Evolutionary conservation across 2,113 vertebrate genomes (phyloP), one percentile per base, ranked within the genome.

Genomic region (Prinia subflava): DNA sequence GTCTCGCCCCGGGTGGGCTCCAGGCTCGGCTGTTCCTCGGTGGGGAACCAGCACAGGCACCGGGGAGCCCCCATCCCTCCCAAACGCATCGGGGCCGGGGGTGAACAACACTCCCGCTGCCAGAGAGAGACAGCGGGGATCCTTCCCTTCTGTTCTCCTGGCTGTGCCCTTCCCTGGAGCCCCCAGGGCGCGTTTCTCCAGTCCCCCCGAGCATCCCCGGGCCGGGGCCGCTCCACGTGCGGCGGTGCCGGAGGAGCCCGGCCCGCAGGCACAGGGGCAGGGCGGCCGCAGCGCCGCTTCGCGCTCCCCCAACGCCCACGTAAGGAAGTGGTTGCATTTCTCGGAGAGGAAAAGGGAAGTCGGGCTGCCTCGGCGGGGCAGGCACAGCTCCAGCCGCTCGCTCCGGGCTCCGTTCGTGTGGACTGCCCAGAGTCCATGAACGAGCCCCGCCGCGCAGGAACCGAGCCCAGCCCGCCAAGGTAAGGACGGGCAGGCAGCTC

Each of bases 371-470:
- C 75, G 27, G 92, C 90, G 69, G 88, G 95, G 49, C 80, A 44
- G 84, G 55, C 80, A 53, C 87, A 56, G 67, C 92, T 75, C 75
- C 70, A 56, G 60, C 74, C 75, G 89, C 83, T 83, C 87, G 78
- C 83, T 52, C 28, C 47, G 78, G 83, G 98, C 98, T 96, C 97
- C 97, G 98, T 98, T 99, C 98, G 98, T 97, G 98, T 99, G 91
- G 98, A 98, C 98, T 98, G 98, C 96, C 97, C 98, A 98, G 98
- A 98, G 98, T 98, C 99, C 98, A 98, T 97, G 98, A 98, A 98
- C 98, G 90, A 80, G 59, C 86, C 64, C 75, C 30, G 83, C 89
- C 62, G 87, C 1, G 16, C 53, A 1, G 41, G 78, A 83, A 33
- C 78, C 0, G 77, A 82, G 78, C 78, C 71, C 83, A 50, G 83